Evolutionary conservation across 2,888 invertebrate species (phyloP).

Genomic region (Tanypteryx hageni): DNA sequence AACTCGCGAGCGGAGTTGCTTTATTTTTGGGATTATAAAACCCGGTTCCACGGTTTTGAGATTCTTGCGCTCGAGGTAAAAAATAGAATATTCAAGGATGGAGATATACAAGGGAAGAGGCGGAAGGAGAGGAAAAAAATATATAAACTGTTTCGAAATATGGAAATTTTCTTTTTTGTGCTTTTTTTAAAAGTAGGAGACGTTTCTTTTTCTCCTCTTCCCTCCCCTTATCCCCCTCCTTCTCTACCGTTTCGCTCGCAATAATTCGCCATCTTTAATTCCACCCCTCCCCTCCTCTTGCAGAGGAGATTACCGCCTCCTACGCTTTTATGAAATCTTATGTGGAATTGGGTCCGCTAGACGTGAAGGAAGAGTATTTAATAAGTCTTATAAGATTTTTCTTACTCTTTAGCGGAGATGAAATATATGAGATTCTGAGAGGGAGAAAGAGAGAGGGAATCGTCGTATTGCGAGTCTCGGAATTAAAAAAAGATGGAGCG

Average conservation of each 20-base stretch:
- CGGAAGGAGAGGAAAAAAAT: background rate
- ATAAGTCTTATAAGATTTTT: constrained; percentile 19
- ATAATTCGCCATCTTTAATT: background rate
- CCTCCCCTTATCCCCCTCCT: too few relatives aligned
- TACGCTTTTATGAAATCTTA: constrained; percentile 13
- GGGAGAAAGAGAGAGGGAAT: background rate
- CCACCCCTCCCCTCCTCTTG: background rate
- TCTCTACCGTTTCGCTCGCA: background rate
- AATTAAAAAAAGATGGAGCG: background rate
- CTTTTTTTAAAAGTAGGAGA: background rate
- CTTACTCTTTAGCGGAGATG: background rate
- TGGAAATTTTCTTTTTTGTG: background rate
- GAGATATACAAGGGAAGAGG: background rate
- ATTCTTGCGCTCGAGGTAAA: background rate
- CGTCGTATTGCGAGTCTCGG: background rate
- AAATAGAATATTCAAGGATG: background rate
- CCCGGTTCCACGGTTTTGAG: background rate
- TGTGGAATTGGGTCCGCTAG: constrained; percentile 17
- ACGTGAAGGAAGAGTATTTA: constrained; percentile 20
- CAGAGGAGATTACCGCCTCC: background rate
- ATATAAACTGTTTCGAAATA: background rate
- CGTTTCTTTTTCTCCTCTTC: background rate
- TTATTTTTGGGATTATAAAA: background rate
- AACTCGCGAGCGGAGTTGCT: background rate
- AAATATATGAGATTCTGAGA: background rate